Conservation (phyloP, 2,797 vertebrate species). For the Otus scops region DNA sequence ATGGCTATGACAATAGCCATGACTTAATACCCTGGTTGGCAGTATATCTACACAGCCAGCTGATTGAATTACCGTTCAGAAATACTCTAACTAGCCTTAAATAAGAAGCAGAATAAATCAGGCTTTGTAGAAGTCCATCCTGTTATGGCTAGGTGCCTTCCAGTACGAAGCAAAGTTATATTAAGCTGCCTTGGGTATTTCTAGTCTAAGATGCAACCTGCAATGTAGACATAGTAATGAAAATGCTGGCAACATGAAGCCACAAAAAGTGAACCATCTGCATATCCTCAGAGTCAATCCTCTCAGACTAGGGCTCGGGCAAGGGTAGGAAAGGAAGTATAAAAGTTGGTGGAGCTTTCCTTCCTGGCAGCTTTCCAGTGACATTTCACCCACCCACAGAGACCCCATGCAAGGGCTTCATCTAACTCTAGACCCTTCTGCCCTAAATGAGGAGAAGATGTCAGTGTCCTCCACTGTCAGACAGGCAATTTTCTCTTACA, state of each 20-base stretch:
- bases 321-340: background rate
- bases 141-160: background rate
- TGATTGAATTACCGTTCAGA: slow-evolving; percentile 3
- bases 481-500: background rate
- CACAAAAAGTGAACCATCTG: background rate
- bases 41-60: background rate
- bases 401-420: background rate
- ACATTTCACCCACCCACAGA: background rate
- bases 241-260: background rate
- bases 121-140: background rate
- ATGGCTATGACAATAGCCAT: background rate
- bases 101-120: slow-evolving; percentile 4
- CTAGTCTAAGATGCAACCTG: background rate
- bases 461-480: background rate
- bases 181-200: background rate
- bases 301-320: background rate
- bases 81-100: slow-evolving; percentile 4
- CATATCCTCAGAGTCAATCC: background rate
- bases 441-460: background rate
- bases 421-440: background rate
- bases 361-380: background rate
- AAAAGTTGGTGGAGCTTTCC: background rate
- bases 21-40: background rate
- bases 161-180: background rate
- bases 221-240: background rate